A percentile compares a stretch with the other conserved stretches of the same genome.
phyloP scores from a whole-genome alignment of 2,113 vertebrate species.

The Anthoscopus minutus region DNA sequence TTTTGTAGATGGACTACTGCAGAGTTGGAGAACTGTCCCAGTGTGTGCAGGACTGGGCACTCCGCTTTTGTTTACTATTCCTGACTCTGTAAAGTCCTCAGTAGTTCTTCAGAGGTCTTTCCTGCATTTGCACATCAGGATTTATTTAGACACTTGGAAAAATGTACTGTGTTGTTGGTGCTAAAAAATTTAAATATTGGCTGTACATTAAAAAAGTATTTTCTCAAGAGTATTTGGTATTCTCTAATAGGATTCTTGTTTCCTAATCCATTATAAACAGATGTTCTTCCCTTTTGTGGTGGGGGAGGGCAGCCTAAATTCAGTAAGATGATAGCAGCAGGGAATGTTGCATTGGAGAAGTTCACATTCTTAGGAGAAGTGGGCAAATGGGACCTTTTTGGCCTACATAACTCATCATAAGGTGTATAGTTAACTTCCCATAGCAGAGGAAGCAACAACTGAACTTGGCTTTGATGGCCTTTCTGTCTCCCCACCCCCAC shows the following conservation, averaged over 20 bases:
- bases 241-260: slow-evolving; percentile 27
- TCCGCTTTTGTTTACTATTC: fast-evolving
- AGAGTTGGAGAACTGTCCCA: not conserved
- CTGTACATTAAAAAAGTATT: not conserved
- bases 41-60: not conserved
- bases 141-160: not conserved
- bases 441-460: not conserved
- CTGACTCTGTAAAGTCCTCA: not conserved
- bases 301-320: not conserved
- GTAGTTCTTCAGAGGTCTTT: not conserved
- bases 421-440: not conserved
- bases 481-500: not conserved
- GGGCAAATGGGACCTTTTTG: not conserved
- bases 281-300: not conserved
- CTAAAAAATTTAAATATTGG: not conserved
- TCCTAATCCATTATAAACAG: slow-evolving; percentile 23
- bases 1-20: not conserved
- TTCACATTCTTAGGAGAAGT: not conserved
- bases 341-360: not conserved
- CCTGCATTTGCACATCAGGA: not conserved
- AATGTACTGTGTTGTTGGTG: not conserved
- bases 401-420: not conserved
- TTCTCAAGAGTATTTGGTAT: not conserved
- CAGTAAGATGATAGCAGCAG: not conserved
- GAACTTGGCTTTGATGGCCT: not conserved